Conservation (phyloP, 2,113 vertebrate species). For the Brienomyrus brachyistius region DNA sequence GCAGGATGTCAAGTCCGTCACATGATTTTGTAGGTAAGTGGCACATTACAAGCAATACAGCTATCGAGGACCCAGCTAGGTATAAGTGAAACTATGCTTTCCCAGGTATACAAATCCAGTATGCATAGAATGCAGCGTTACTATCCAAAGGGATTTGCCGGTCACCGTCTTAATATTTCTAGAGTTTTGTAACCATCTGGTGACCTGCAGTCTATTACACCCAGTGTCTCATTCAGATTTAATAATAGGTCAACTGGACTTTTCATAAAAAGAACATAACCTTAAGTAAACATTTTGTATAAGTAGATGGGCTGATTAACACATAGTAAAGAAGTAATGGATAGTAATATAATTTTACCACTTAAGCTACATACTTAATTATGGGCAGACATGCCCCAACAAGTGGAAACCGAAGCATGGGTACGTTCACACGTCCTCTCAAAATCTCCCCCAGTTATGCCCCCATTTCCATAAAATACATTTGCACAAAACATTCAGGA, state of each 20-base stretch:
- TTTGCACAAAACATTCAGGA: background rate
- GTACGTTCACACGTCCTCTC: background rate
- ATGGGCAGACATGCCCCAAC: background rate
- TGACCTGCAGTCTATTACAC: background rate
- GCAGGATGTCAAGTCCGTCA: background rate
- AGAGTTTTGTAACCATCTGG: background rate
- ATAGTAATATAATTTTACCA: background rate
- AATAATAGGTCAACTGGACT: background rate
- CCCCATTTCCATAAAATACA: background rate
- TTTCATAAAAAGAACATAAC: background rate
- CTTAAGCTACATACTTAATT: background rate
- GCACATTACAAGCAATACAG: background rate
- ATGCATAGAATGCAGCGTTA: background rate
- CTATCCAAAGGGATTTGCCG: background rate
- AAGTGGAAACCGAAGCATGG: background rate
- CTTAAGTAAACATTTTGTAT: background rate
- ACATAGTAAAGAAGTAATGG: background rate
- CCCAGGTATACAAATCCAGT: background rate
- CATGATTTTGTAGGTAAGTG: background rate
- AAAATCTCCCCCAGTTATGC: background rate
- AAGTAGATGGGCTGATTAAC: background rate
- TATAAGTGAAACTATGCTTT: background rate
- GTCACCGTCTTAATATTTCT: background rate
- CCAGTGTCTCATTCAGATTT: background rate
- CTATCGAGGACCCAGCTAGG: background rate